Base-by-base conservation (phyloP, 2,113 vertebrate genomes). In the Mormyrus lacerda region DNA sequence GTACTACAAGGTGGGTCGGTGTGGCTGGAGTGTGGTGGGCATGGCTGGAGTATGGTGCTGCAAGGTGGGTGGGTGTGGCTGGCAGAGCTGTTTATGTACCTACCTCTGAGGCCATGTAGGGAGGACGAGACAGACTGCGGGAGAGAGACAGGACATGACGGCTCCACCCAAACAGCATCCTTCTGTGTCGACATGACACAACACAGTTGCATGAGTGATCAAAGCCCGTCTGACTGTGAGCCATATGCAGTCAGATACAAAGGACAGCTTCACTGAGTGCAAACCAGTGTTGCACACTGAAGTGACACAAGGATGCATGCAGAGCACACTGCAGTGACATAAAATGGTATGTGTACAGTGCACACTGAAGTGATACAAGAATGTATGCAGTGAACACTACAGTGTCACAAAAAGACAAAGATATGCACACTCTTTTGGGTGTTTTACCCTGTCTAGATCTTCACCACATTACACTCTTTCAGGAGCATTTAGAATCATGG, bases 71-170 rank as follows among this genome's bases (percentile, higher is more conserved):
- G 44, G 11, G 24, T 31, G 44, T 35, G 55, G 10, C 9, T 73
- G 24, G 31, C 86, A 47, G 2, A 19, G 4, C 19, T 50, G 27
- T 13, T 7, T 1, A 73, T 47, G 13, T 11, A 85, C 87, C 58
- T 90, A 92, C 90, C 91, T 90, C 55, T 76, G 61, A 90, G 90
- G 83, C 88, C 90, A 73, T 91, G 86, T n/a, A 91, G n/a, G 87
- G 90, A 35, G 1, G 45, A 85, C 0, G 91, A 90, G 39, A 90
- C 83, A 1, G 86, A 35, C 42, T 90, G 88, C 17, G 48, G 4
- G 79, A 47, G 92, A 89, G 92, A 92, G 44, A 93, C 92, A 24
- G 85, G 91, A 51, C 92, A 89, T 5, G 91, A 91, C 65, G 93
- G 89, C 35, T 96, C 95, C 44, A 69, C 35, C 51, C 83, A 55